Base-by-base conservation (phyloP, 2,888 invertebrate genomes). In the Physocephala rufipes region DNA sequence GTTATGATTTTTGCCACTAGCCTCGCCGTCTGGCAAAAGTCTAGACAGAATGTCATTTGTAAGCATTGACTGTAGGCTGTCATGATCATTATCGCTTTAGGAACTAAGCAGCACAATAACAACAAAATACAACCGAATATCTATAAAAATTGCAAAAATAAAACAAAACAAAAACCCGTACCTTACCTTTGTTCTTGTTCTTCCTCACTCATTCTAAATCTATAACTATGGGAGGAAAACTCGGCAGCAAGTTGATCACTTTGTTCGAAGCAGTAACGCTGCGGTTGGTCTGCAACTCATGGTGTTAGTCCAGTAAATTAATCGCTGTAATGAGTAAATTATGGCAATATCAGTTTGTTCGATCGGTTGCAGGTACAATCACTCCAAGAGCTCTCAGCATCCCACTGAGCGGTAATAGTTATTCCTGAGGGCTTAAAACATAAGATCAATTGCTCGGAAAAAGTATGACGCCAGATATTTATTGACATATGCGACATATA, bases 31-130 rank as follows among this genome's bases (percentile, higher is more conserved):
- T 66, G 19, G 71, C 36, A 24, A 26, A 76, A 79, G 67, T 70
- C 74, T 76, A 81, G 81, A 81, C 82, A 68, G 79, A 80, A 80
- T 82, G 79, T 80, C 81, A 80, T 81, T 81, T 79, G 83, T 78
- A 81, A 82, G 81, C 79, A 78, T 82, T 83, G 82, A 81, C 82
- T 83, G 82, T 81, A 82, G 81, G 78, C 84, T 84, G 84, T 84
- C 83, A 84, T 81, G 82, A 83, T 83, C 82, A 83, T 83, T 83
- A 83, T 83, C 82, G 80, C 84, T 68, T 62, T 62, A 68, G 61
- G 19, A 47, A 59, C 59, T 47, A 47, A 47, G 59, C 26, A 5
- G 26, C 13, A 26, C 24, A 58, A 58, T n/a, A n/a, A n/a, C n/a
- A n/a, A n/a, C n/a, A n/a, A n/a, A n/a, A n/a, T n/a, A n/a, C 26